These are phyloP conservation scores for Distichodus sexfasciatus DNA, from an alignment of 2,797 vertebrate genomes.

Conservation along the genomic window DNA sequence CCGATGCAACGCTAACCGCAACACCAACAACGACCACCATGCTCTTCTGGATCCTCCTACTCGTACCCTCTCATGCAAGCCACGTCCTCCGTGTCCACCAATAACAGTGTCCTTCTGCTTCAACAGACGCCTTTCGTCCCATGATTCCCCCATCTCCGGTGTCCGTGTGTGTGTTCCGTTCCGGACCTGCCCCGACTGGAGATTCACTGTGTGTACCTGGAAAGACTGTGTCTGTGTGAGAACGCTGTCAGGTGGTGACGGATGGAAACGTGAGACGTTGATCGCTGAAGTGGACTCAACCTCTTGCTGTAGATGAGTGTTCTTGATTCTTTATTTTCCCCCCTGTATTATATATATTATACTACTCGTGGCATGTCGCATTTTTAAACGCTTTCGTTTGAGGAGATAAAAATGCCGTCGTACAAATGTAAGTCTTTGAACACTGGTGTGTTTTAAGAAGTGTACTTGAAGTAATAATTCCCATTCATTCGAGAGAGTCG, in stretches of 20 bases:
- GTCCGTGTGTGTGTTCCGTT: constrained; percentile 34
- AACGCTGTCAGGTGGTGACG: not conserved
- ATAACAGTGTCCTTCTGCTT: constrained; percentile 50
- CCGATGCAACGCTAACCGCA: constrained; percentile 65
- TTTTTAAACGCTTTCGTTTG: constrained; percentile 15
- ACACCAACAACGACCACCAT: constrained; percentile 41
- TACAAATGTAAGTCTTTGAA: not conserved
- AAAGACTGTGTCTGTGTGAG: constrained; percentile 23
- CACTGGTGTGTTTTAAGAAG: not conserved
- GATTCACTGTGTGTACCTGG: constrained; percentile 27
- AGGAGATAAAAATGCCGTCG: not conserved
- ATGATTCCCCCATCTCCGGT: constrained; percentile 42
- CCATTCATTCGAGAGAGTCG: not conserved
- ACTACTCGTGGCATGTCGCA: not conserved
- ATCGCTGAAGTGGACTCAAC: constrained; percentile 22
- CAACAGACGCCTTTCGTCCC: constrained; percentile 54
- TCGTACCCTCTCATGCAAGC: constrained; percentile 41
- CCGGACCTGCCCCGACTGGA: constrained; percentile 22
- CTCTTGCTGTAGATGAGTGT: constrained; percentile 16
- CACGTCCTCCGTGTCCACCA: constrained; percentile 13
- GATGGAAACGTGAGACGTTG: not conserved
- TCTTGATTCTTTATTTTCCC: not conserved
- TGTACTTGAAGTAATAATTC: constrained; percentile 11
- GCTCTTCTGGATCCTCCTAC: constrained; percentile 36
- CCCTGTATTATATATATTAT: constrained; percentile 31